A percentile compares a stretch with the other conserved stretches of the same genome.
phyloP scores from a whole-genome alignment of 2,113 vertebrate genomes.

The Colinus virginianus region DNA sequence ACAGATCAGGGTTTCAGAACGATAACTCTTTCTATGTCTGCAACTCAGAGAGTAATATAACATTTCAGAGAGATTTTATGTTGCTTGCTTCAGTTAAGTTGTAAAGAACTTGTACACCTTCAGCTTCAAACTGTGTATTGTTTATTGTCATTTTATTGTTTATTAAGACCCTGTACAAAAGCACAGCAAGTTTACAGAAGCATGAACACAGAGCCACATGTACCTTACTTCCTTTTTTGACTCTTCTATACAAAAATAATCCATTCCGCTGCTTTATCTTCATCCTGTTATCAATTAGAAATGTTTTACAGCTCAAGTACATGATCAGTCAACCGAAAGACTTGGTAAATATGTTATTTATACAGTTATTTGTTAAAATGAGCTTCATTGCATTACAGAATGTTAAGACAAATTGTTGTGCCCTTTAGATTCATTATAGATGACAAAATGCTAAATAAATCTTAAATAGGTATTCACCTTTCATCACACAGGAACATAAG shows the following conservation, averaged over 20 bases:
- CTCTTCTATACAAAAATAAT: neutral
- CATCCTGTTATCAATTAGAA: conserved; percentile 54
- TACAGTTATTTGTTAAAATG: conserved; percentile 68
- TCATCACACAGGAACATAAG: conserved; percentile 51
- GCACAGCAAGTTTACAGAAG: neutral
- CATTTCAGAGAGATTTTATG: neutral
- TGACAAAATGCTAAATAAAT: conserved; percentile 70
- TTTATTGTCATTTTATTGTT: too few species aligned
- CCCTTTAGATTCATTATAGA: conserved; percentile 70
- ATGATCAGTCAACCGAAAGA: conserved; percentile 35
- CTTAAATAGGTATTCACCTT: conserved; percentile 66
- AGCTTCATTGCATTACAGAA: conserved; percentile 39
- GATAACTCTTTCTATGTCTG: neutral
- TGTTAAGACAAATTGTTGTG: conserved; percentile 72
- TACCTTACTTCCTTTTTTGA: neutral
- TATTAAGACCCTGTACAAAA: neutral
- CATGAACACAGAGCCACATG: neutral
- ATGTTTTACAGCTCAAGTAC: conserved; percentile 53
- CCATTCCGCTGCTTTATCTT: conserved; percentile 26
- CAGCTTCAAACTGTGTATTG: neutral
- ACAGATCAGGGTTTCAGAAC: neutral
- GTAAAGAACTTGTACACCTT: neutral
- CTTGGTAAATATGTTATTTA: conserved; percentile 60
- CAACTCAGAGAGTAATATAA: neutral
- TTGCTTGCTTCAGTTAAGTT: neutral